These are phyloP conservation scores for Coptodon bakossiorum DNA, from an alignment of 2,113 vertebrate genomes.

Conservation along the genomic window DNA sequence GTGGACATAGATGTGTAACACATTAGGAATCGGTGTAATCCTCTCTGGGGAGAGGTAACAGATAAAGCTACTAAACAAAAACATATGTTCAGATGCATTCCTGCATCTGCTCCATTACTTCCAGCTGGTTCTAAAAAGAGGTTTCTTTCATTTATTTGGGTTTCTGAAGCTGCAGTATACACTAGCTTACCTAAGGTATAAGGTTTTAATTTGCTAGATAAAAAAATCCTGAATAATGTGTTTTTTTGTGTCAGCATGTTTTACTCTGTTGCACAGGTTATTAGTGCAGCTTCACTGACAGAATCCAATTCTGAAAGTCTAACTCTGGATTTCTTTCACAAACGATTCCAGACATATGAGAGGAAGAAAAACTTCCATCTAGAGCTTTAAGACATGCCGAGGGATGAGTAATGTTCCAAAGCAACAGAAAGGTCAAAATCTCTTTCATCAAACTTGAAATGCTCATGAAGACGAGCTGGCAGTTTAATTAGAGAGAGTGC, in stretches of 20 bases:
- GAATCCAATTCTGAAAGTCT: not conserved
- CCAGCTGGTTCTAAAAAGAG: not conserved
- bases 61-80: slow-evolving; percentile 27
- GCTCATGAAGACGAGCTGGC: slow-evolving; percentile 31
- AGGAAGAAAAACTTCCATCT: not conserved
- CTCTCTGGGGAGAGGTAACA: not conserved
- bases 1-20: not conserved
- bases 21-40: not conserved
- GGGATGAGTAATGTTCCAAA: slow-evolving; percentile 44
- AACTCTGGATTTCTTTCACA: slow-evolving; percentile 22
- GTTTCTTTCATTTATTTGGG: not conserved
- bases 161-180: not conserved
- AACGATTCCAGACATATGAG: not conserved
- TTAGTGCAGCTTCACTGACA: not conserved
- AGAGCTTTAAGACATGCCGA: not conserved
- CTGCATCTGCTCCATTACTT: not conserved
- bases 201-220: not conserved
- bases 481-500: slow-evolving; percentile 20
- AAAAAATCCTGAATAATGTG: not conserved
- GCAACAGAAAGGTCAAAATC: slow-evolving; percentile 32
- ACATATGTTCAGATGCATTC: slow-evolving; percentile 24
- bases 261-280: not conserved
- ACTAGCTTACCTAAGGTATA: not conserved
- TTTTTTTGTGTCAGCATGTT: not conserved
- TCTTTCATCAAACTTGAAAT: slow-evolving; percentile 37